phyloP scores from a whole-genome alignment of 2,888 invertebrate species.

The Monochamus alternatus region DNA sequence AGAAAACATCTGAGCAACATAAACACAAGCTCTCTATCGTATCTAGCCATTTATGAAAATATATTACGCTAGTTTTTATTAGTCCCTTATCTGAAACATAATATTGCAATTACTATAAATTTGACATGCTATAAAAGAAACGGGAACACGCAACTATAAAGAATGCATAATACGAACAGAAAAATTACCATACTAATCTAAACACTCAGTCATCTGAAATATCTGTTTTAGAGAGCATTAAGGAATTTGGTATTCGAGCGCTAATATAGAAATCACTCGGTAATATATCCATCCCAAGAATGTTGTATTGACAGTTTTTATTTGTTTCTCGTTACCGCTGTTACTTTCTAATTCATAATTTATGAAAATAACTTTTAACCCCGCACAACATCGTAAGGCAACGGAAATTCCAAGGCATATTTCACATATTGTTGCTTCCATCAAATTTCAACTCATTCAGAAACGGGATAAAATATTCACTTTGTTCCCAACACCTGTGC shows the following conservation, averaged over 20 bases:
- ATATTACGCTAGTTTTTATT: constrained; percentile 26
- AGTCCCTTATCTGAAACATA: constrained; percentile 35
- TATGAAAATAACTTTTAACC: constrained; percentile 51
- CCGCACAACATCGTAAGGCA: constrained; percentile 40
- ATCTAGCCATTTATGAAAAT: constrained; percentile 8
- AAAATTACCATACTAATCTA: constrained; percentile 32
- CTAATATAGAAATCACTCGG: constrained; percentile 36
- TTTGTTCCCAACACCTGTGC: constrained; percentile 65
- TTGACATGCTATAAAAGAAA: constrained; percentile 36
- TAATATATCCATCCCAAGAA: constrained; percentile 41
- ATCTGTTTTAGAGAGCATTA: constrained; percentile 34
- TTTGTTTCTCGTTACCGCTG: constrained; percentile 37
- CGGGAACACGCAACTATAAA: constrained; percentile 34
- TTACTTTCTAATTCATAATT: constrained; percentile 49
- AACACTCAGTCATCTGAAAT: constrained; percentile 26
- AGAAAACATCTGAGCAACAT: background rate
- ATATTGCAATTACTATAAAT: constrained; percentile 39
- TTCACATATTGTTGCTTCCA: constrained; percentile 56
- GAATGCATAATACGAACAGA: constrained; percentile 23
- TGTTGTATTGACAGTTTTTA: constrained; percentile 45
- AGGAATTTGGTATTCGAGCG: constrained; percentile 29
- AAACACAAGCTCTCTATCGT: constrained; percentile 10
- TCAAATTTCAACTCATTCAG: constrained; percentile 50
- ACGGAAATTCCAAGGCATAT: constrained; percentile 59
- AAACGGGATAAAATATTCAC: constrained; percentile 47